phyloP scores from a whole-genome alignment of 2,113 vertebrate species.

The Tupaia tana region DNA sequence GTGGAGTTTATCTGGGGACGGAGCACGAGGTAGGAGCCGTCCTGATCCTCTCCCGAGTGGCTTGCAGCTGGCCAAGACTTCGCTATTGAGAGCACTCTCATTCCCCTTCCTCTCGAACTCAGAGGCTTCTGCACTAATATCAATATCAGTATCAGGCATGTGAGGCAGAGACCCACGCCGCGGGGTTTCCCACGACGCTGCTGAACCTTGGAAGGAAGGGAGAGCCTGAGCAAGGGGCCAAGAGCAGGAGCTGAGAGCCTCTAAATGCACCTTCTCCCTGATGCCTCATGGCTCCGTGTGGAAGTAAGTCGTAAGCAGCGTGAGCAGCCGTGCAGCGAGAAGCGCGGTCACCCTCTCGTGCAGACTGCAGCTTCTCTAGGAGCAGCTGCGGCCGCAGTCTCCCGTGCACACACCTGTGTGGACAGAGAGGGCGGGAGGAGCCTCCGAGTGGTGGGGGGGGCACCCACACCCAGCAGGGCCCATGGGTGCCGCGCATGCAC shows the following conservation, averaged over 20 bases:
- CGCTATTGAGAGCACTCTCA: background rate
- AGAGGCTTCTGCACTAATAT: background rate
- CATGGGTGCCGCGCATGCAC: background rate
- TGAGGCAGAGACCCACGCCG: background rate
- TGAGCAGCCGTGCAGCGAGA: background rate
- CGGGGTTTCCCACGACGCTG: background rate
- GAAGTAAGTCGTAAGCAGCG: background rate
- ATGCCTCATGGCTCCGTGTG: background rate
- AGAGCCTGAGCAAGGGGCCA: background rate
- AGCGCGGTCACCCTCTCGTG: background rate
- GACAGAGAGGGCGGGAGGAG: background rate
- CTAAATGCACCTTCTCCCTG: background rate
- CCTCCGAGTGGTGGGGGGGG: no score
- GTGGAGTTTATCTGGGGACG: slow-evolving; percentile 38
- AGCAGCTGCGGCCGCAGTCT: background rate
- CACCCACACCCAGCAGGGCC: background rate
- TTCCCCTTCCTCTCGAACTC: background rate
- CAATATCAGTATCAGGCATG: background rate
- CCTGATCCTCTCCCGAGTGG: slow-evolving; percentile 54
- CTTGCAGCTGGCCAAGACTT: slow-evolving; percentile 1
- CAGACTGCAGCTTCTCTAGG: background rate
- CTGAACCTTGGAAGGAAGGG: background rate
- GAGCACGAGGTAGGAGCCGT: background rate
- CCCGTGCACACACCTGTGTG: background rate
- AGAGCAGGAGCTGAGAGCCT: background rate